These are phyloP conservation scores for Pitta sordida DNA, from an alignment of 2,113 vertebrate genomes.

Conservation along the genomic window DNA sequence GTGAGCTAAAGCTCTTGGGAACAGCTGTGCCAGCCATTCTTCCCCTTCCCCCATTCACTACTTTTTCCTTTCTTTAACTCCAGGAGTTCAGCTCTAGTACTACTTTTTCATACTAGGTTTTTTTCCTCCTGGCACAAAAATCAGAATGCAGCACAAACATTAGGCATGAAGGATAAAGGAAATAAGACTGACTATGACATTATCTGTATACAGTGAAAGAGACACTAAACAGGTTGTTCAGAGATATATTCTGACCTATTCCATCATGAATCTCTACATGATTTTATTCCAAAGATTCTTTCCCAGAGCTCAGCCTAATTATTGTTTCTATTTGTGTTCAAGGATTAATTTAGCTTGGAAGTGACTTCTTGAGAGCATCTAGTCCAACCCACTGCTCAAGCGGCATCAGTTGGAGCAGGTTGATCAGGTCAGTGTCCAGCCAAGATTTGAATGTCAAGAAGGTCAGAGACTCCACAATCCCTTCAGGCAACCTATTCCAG, in stretches of 20 bases:
- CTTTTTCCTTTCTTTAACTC: background rate
- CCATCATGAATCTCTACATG: background rate
- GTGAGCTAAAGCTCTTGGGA: slow-evolving; percentile 43
- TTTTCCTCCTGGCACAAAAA: slow-evolving; percentile 15
- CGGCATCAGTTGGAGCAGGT: background rate
- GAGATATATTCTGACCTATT: background rate
- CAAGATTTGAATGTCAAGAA: background rate
- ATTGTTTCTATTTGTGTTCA: background rate
- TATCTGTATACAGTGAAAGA: slow-evolving; percentile 7
- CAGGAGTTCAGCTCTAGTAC: background rate
- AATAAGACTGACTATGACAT: slow-evolving; percentile 55
- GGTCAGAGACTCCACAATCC: background rate
- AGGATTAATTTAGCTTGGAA: background rate
- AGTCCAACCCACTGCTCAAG: background rate
- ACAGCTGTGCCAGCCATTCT: background rate
- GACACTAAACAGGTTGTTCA: background rate
- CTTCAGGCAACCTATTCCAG: background rate
- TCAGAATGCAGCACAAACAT: slow-evolving; percentile 33
- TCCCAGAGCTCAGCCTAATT: background rate
- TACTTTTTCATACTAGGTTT: background rate
- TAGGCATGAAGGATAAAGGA: slow-evolving; percentile 55
- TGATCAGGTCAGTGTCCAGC: background rate
- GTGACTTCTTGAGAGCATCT: background rate
- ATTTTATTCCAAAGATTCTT: background rate
- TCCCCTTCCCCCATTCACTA: background rate